A percentile compares a stretch with the other conserved stretches of the same genome.
Evolutionary conservation across 2,888 invertebrate genomes (phyloP).

Genomic region (Mythimna vitellina): DNA sequence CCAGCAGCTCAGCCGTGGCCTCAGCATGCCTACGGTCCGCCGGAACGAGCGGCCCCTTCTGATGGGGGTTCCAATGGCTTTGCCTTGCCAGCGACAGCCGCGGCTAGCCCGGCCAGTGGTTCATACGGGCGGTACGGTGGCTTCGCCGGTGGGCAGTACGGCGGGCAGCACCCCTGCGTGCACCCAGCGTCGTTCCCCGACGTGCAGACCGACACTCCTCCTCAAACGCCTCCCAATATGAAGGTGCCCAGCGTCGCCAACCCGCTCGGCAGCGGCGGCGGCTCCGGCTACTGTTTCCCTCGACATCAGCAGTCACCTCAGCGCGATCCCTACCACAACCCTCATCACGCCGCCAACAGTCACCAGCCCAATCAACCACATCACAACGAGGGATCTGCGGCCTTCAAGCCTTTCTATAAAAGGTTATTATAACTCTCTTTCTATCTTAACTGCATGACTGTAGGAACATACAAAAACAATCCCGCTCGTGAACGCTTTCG

Average conservation of each 20-base stretch:
- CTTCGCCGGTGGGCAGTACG: slow-evolving; percentile 92
- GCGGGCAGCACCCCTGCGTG: slow-evolving; percentile 90
- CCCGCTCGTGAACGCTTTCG: slow-evolving; percentile 40
- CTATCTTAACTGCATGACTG: slow-evolving; percentile 27
- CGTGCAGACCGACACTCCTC: slow-evolving; percentile 97
- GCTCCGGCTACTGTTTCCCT: slow-evolving; percentile 89
- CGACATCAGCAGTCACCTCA: slow-evolving; percentile 89
- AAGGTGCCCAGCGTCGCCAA: slow-evolving; percentile 95
- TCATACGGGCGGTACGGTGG: slow-evolving; percentile 93
- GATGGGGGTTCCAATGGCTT: slow-evolving; percentile 91
- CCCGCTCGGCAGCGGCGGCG: slow-evolving; percentile 92
- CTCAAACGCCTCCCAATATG: slow-evolving; percentile 98
- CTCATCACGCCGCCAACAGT: slow-evolving; percentile 87
- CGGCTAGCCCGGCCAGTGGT: slow-evolving; percentile 88
- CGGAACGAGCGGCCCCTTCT: slow-evolving; percentile 80
- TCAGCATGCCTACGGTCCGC: slow-evolving; percentile 88
- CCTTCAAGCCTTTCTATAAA: slow-evolving; percentile 97
- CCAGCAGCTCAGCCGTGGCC: slow-evolving; percentile 92
- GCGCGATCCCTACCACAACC: slow-evolving; percentile 90
- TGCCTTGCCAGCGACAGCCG: slow-evolving; percentile 92
- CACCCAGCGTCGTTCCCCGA: slow-evolving; percentile 95
- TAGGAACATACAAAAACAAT: slow-evolving; percentile 31
- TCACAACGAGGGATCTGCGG: slow-evolving; percentile 91
- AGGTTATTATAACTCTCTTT: slow-evolving; percentile 91
- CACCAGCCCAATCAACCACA: slow-evolving; percentile 88